These are phyloP conservation scores for Macaria notata DNA, from an alignment of 2,888 invertebrate genomes.

Conservation along the genomic window DNA sequence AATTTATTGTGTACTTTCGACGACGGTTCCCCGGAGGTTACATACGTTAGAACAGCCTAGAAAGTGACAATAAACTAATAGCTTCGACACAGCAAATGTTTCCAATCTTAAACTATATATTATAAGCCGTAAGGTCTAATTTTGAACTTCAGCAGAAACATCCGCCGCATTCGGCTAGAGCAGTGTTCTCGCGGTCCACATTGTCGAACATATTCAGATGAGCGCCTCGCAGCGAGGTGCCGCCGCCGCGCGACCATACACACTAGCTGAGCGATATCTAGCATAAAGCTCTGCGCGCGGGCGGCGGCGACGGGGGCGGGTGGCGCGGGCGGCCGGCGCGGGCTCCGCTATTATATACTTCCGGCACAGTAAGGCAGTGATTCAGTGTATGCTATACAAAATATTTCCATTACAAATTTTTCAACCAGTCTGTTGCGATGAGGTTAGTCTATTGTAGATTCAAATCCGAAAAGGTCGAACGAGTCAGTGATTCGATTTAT, in stretches of 20 bases:
- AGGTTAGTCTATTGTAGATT: conserved; percentile 80
- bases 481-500: conserved; percentile 69
- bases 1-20: conserved; percentile 18
- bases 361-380: conserved; percentile 82
- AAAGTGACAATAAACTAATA: conserved; percentile 24
- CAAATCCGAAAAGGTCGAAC: conserved; percentile 81
- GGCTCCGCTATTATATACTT: conserved; percentile 50
- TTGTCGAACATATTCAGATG: conserved; percentile 16
- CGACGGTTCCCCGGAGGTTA: conserved; percentile 11
- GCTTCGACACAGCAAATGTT: conserved; percentile 24
- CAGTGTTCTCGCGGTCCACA: conserved; percentile 9
- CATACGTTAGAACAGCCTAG: conserved; percentile 23
- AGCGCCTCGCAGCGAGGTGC: no score
- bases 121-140: conserved; percentile 23
- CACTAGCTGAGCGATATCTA: conserved; percentile 26
- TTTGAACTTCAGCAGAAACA: conserved; percentile 24
- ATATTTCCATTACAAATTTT: conserved; percentile 76
- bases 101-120: conserved; percentile 26
- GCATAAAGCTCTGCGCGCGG: conserved; percentile 20
- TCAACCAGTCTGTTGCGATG: conserved; percentile 79
- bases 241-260: conserved; percentile 11
- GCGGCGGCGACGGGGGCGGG: not conserved
- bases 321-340: conserved; percentile 4
- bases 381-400: conserved; percentile 80
- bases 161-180: conserved; percentile 11